Conservation (phyloP, 2,113 vertebrate species). For the Hystrix brachyura region DNA sequence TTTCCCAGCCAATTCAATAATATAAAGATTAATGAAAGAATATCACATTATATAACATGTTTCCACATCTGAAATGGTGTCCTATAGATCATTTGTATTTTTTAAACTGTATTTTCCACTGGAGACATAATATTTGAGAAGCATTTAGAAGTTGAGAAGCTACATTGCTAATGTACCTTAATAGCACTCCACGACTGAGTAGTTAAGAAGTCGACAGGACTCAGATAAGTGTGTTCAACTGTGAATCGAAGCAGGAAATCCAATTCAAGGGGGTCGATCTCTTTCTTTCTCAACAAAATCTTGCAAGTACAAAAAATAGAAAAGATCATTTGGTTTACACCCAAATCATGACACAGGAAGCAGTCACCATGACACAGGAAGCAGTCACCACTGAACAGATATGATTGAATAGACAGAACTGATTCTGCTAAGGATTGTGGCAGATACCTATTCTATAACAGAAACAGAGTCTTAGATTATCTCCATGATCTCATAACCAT, state of each 20-base stretch:
- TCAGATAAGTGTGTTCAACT: conserved; percentile 87
- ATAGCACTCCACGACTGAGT: conserved; percentile 91
- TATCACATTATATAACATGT: not conserved
- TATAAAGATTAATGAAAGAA: not conserved
- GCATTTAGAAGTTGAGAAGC: conserved; percentile 63
- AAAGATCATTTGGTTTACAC: conserved; percentile 70
- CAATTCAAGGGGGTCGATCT: conserved; percentile 89
- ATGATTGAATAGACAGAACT: not conserved
- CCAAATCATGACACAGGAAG: not conserved
- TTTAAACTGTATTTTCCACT: not conserved
- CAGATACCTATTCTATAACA: not conserved
- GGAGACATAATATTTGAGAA: conserved; percentile 33
- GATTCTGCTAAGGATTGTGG: not conserved
- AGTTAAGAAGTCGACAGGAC: conserved; percentile 91
- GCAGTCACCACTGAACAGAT: not conserved
- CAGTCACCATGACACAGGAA: not conserved
- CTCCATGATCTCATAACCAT: not conserved
- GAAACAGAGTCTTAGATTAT: not conserved
- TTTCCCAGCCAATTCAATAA: not conserved
- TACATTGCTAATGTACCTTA: conserved; percentile 86
- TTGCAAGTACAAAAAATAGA: conserved; percentile 78
- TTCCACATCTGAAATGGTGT: not conserved
- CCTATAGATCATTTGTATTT: not conserved
- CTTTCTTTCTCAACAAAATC: conserved; percentile 91
- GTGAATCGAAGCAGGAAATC: conserved; percentile 91